These are phyloP conservation scores for Nasonovia ribisnigri DNA, from an alignment of 2,888 invertebrate genomes.

Conservation along the genomic window DNA sequence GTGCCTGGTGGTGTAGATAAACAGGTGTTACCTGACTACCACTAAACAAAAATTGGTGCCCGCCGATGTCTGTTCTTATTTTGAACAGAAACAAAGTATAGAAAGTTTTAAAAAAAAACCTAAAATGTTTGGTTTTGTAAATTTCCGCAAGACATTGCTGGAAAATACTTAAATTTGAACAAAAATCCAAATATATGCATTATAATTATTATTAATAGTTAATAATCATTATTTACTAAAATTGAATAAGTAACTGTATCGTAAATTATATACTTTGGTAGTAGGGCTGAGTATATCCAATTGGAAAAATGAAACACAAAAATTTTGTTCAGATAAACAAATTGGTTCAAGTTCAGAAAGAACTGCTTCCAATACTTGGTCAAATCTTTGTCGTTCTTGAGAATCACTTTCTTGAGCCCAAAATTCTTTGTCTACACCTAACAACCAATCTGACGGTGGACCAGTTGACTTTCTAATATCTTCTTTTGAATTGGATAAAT, in stretches of 20 bases:
- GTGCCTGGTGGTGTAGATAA: too few relatives aligned
- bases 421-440: constrained; percentile 77
- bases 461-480: constrained; percentile 62
- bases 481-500: constrained; percentile 62
- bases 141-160: neutral
- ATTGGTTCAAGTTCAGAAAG: constrained; percentile 90
- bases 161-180: neutral
- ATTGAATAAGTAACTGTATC: neutral
- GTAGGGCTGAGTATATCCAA: constrained; percentile 77
- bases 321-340: constrained; percentile 94
- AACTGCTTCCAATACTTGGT: constrained; percentile 85
- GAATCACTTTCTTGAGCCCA: constrained; percentile 77
- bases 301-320: constrained; percentile 93
- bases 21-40: too few relatives aligned
- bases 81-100: too few relatives aligned
- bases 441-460: constrained; percentile 66
- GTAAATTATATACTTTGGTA: constrained; percentile 69
- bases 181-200: neutral
- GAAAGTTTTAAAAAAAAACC: neutral
- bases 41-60: too few relatives aligned
- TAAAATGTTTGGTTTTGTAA: neutral
- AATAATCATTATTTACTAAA: neutral
- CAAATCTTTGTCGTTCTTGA: constrained; percentile 75
- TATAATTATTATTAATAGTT: neutral
- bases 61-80: too few relatives aligned